Conservation (phyloP, 2,888 invertebrate species). For the Drosophila aldrichi region DNA sequence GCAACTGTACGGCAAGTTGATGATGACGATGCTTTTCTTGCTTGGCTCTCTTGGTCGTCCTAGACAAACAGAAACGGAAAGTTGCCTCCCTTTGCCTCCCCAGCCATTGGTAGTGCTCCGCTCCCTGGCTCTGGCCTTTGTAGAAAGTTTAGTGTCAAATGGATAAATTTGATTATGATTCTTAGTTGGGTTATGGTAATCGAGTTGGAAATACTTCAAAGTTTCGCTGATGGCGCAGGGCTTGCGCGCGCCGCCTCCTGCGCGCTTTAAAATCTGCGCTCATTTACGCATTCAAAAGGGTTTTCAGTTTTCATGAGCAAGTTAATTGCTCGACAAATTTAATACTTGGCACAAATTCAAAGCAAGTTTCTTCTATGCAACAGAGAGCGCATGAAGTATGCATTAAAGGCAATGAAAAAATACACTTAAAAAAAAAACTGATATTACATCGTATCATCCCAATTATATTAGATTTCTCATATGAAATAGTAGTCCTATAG, state of each 20-base stretch:
- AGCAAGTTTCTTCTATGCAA: no score
- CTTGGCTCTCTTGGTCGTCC: constrained; percentile 12
- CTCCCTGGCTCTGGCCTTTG: constrained; percentile 11
- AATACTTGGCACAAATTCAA: no score
- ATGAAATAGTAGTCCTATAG: no score
- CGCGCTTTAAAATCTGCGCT: constrained; percentile 27
- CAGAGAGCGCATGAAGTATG: no score
- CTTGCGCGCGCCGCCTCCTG: neutral
- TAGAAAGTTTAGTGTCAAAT: constrained; percentile 78
- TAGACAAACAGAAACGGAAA: constrained; percentile 40
- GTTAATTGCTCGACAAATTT: constrained; percentile 27
- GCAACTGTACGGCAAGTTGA: constrained; percentile 32
- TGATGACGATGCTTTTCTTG: constrained; percentile 43
- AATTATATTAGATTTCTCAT: no score
- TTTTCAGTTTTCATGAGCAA: constrained; percentile 34
- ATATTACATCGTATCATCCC: no score
- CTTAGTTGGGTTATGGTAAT: constrained; percentile 78
- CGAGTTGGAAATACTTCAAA: constrained; percentile 79
- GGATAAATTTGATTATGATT: constrained; percentile 75
- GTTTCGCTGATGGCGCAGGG: constrained; percentile 47
- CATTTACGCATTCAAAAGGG: constrained; percentile 33
- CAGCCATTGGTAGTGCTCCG: neutral
- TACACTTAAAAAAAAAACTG: no score
- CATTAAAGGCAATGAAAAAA: no score
- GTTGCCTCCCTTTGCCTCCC: no score